Evolutionary conservation across 37 sponge, comb jelly and placozoan species (phyloP), one percentile per base, ranked within the genome.

Genomic region (Cladorhizidae sp.): DNA sequence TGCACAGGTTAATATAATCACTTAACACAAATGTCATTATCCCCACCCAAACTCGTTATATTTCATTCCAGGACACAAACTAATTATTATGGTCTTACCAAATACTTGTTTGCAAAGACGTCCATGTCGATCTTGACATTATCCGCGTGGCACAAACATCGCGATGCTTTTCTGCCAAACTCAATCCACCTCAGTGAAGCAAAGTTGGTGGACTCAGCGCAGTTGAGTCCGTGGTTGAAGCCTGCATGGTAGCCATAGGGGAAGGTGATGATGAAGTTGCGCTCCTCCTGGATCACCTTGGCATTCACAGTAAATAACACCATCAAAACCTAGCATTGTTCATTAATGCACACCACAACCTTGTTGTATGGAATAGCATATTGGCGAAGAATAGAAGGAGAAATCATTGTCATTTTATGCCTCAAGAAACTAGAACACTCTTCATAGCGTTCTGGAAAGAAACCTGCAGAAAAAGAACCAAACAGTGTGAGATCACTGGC

Each of bases 161-260:
- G 80, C 22, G 90, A 86, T 17, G 99, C 97, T 28, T 80, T 91
- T 82, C 83, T 83, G 0, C 96, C 99, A 79, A 86, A 83, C 59
- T 96, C 86, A 38, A 98, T 89, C 99, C 99, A 98, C 25, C 94
- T 51, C 23, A 76, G 40, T 7, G 80, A 57, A 2, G 96, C 99
- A 91, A 98, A 98, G 87, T 98, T 98, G 26, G 97, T 95, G 51
- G 94, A 93, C 86, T 98, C 99, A 39, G 99, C 99, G 84, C 92
- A 89, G 72, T 98, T 98, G 82, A 91, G 83, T 6, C 99, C 99
- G 28, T 80, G 77, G 61, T 98, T 98, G 82, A 98, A 98, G 29
- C 99, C 99, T 64, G 93, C 89, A 74, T 98, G 99, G 63, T 98
- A 98, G 0, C 90, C 96, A 64, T 78, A 85, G 0, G 99, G 99